Evolutionary conservation across 2,888 invertebrate species (phyloP).

Genomic region (Smittia sp.): DNA sequence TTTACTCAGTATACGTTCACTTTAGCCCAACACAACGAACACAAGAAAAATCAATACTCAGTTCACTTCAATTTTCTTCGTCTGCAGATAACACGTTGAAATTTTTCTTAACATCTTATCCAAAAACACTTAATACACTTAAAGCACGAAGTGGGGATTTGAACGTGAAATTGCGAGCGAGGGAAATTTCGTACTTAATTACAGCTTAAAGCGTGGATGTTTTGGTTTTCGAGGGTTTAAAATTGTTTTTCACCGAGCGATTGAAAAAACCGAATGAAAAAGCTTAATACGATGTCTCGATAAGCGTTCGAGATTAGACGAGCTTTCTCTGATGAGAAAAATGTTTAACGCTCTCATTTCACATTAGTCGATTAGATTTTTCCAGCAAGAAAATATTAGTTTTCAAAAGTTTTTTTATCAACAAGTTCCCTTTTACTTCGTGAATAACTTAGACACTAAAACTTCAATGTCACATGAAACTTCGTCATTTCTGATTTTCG

Average conservation of each 20-base stretch:
- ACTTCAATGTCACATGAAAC: too few relatives aligned
- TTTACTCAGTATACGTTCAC: neutral
- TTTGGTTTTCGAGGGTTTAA: neutral
- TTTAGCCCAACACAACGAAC: neutral
- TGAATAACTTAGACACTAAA: too few relatives aligned
- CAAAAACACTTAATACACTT: neutral
- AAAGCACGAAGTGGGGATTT: neutral
- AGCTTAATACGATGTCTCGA: too few relatives aligned
- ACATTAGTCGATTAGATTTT: too few relatives aligned
- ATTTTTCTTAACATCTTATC: neutral
- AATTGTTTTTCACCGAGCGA: too few relatives aligned
- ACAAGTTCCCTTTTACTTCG: too few relatives aligned
- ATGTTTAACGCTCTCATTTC: too few relatives aligned
- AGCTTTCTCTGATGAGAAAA: too few relatives aligned
- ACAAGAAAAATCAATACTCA: constrained; percentile 17
- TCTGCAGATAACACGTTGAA: constrained; percentile 15
- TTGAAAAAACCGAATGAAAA: too few relatives aligned
- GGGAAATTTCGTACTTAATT: neutral
- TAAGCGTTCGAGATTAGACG: neutral
- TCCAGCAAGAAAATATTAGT: too few relatives aligned
- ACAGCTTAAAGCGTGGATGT: constrained; percentile 1
- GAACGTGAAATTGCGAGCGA: neutral
- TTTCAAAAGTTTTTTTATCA: too few relatives aligned
- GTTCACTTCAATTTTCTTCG: constrained; percentile 13
- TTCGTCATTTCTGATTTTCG: too few relatives aligned